Evolutionary conservation across 2,113 vertebrate species (phyloP), one percentile per base, ranked within the genome.

Genomic region (Platysteira castanea): DNA sequence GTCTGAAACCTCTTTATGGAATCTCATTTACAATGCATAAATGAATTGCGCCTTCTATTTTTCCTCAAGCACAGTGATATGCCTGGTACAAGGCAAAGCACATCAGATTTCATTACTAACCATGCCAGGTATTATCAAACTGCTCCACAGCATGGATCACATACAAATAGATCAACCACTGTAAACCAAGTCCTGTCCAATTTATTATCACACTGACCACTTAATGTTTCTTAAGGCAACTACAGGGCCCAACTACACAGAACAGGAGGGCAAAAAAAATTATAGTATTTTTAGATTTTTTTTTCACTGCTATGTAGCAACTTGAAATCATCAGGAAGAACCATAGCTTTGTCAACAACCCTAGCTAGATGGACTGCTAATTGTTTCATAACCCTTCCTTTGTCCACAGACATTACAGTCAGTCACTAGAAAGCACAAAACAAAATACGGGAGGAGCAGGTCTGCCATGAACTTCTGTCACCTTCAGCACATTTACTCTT

Each of bases 161-260:
- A 35, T 22, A 52, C 44, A 88, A 83, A 85, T 33, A 91, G 74
- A 85, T 37, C 24, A 89, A 63, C 11, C n/a, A 41, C 30, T 42
- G 46, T n/a, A 74, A 87, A 85, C 57, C 30, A 50, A 70, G 52
- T 44, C 37, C 35, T 27, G 41, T 86, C 75, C 57, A 84, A 63
- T 68, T 77, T 77, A 74, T 52, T 56, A 68, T 90, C 85, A 74
- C 30, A 27, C 39, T 93, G 90, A 92, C 85, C 96, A 88, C 60
- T 94, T 74, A 28, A 42, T 37, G 16, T 71, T 94, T 94, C 92
- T 95, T 91, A 88, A 88, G 68, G 85, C 61, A 96, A 94, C 82
- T 47, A 56, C 79, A 56, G 56, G 52, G 52, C 47, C 79, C 2
- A 18, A 76, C 75, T 89, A 84, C 47, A 69, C 10, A 44, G 65